Conservation (phyloP, 2,113 vertebrate species). For the Ciconia stormi region DNA sequence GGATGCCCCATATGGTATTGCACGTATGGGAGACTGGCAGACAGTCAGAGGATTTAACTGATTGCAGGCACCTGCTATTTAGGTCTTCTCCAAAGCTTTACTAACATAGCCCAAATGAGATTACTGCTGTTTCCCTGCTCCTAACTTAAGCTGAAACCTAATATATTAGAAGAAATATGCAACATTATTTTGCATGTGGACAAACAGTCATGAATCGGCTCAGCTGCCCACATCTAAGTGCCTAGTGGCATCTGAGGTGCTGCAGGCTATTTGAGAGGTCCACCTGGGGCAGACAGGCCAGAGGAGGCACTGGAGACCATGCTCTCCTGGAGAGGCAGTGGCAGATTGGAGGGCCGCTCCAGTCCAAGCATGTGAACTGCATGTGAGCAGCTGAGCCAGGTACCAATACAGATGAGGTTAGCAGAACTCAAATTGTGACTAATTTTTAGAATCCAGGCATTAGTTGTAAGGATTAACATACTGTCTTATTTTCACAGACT, state of each 20-base stretch:
- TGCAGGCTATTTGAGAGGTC: neutral
- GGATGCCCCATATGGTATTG: neutral
- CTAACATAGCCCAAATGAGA: neutral
- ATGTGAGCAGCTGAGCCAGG: neutral
- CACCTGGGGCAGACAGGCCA: neutral
- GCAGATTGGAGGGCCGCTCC: neutral
- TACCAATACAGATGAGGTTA: neutral
- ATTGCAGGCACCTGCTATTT: neutral
- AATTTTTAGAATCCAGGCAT: neutral
- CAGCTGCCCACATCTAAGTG: neutral
- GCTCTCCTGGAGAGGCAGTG: neutral
- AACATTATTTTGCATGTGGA: neutral
- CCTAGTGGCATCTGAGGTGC: neutral
- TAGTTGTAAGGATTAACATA: neutral
- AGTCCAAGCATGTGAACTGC: neutral
- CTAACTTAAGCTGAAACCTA: neutral
- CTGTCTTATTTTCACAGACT: neutral
- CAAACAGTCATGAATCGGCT: neutral
- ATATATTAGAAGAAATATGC: neutral
- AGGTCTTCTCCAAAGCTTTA: neutral
- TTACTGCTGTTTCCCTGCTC: neutral
- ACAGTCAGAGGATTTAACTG: neutral
- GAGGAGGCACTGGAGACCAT: neutral
- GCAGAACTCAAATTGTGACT: neutral
- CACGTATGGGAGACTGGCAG: neutral